phyloP scores from a whole-genome alignment of 1,140 invertebrate genomes.

The Steinernema khuongi region DNA sequence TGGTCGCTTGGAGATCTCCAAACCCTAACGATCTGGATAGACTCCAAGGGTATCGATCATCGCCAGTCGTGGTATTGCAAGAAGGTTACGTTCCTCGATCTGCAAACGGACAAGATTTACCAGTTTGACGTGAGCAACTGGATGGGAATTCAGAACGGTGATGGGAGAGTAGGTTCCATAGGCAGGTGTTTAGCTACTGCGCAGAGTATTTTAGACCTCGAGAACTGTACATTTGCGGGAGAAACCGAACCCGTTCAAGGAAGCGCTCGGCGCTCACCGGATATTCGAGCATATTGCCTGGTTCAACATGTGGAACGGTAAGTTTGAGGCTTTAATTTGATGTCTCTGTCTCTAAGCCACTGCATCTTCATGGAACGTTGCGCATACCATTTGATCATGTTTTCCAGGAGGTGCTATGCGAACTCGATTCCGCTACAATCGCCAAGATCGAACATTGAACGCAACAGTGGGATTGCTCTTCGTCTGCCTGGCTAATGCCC shows the following conservation, averaged over 20 bases:
- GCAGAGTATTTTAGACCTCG: too few species aligned
- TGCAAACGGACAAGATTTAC: slow-evolving; percentile 64
- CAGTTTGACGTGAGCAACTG: slow-evolving; percentile 64
- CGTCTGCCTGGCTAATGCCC: background rate
- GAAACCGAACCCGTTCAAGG: slow-evolving; percentile 7
- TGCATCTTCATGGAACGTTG: too few species aligned
- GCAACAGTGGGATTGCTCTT: background rate
- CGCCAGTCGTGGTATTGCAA: slow-evolving; percentile 64
- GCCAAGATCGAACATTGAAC: background rate
- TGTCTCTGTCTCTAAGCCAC: background rate
- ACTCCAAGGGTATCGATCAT: slow-evolving; percentile 63
- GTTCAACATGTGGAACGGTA: slow-evolving; percentile 21
- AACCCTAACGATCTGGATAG: slow-evolving; percentile 65
- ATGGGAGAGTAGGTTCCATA: slow-evolving; percentile 60
- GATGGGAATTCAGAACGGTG: slow-evolving; percentile 65
- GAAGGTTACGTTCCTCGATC: slow-evolving; percentile 62
- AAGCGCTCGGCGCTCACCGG: background rate
- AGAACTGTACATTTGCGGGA: background rate
- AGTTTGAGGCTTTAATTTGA: background rate
- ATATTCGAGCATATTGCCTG: slow-evolving; percentile 6
- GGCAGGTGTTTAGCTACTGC: too few species aligned
- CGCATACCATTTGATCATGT: background rate
- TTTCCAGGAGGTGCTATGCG: slow-evolving; percentile 19
- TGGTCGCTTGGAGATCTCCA: slow-evolving; percentile 62
- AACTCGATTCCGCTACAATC: slow-evolving; percentile 11